Evolutionary conservation across 2,113 vertebrate species (phyloP), one percentile per base, ranked within the genome.

Genomic region (Lepisosteus oculatus): DNA sequence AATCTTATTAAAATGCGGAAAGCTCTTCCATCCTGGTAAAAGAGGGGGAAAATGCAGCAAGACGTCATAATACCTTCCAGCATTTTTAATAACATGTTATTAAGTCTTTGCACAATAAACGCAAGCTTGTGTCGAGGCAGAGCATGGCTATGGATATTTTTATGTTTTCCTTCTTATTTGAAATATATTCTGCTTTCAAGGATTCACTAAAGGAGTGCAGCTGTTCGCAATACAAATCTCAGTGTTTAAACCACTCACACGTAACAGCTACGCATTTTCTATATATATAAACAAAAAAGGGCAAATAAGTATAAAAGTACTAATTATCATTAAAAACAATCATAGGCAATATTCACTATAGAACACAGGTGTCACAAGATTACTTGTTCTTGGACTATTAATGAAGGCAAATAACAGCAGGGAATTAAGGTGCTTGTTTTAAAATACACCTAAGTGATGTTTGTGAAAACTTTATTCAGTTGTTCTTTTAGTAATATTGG

Each of bases 61-160:
- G 76, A 85, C 86, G 83, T 84, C 85, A 89, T 83, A 85, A 85
- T 85, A 73, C 84, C 89, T 84, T 66, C 74, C 74, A 87, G 89
- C 87, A 76, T 86, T 89, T 91, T 90, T 89, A 91, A 91, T 91
- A 90, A 89, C 83, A 77, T 74, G 79, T 88, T 85, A 87, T 88
- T 89, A 85, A 80, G 80, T 80, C 56, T 70, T 77, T 55, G 70
- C 75, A 76, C 74, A 72, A 80, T 77, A 74, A 76, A 73, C 29
- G 66, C 78, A 55, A 78, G 80, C 74, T 78, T 76, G 81, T 86
- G 79, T 85, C 87, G 83, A 77, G 67, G 41, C 41, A 41, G 14
- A 17, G 5, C 55, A 64, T 63, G 65, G 77, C 71, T 42, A 71
- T 64, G 4, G 72, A 72, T 70, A 74, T 70, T 74, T 75, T 68